Conservation (phyloP, 2,113 vertebrate species). For the Varanus komodoensis region DNA sequence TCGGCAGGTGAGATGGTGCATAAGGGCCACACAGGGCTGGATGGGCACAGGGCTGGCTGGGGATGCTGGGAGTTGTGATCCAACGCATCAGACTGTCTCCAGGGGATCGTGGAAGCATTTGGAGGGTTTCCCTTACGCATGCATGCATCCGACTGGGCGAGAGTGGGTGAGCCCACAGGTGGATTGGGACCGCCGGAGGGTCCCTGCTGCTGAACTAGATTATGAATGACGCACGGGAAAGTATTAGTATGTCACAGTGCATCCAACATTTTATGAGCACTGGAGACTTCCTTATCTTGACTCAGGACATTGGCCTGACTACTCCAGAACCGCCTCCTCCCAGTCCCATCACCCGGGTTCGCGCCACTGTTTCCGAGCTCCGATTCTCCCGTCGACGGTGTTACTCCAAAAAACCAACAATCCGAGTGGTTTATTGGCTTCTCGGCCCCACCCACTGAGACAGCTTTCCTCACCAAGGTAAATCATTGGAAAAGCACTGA, state of each 20-base stretch:
- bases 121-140: too few species aligned
- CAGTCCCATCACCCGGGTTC: background rate
- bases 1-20: too few species aligned
- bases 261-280: background rate
- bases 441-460: background rate
- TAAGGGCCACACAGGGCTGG: too few species aligned
- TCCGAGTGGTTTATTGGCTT: background rate
- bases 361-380: background rate
- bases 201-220: too few species aligned
- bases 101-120: too few species aligned
- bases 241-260: too few species aligned
- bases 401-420: background rate
- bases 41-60: background rate
- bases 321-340: background rate
- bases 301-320: background rate
- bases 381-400: background rate
- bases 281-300: background rate
- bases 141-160: too few species aligned
- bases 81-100: background rate
- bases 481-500: background rate
- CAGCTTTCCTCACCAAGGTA: background rate
- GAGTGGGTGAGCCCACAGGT: too few species aligned
- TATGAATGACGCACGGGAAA: too few species aligned
- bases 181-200: too few species aligned
- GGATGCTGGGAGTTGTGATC: background rate